phyloP scores from a whole-genome alignment of 2,888 invertebrate species.

The Mimas tiliae region DNA sequence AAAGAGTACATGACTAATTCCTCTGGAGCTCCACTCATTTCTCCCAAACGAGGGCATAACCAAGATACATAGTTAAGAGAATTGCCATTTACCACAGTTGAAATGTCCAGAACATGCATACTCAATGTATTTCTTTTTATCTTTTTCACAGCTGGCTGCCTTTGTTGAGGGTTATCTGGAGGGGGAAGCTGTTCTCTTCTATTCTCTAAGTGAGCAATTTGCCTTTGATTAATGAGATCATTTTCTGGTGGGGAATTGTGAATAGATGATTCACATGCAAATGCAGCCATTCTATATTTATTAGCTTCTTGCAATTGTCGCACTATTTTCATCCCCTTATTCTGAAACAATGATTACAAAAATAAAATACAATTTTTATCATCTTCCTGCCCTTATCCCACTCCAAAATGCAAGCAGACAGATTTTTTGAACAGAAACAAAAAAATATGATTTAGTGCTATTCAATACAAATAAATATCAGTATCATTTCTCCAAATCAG shows the following conservation, averaged over 20 bases:
- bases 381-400: neutral
- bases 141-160: constrained; percentile 83
- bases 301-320: constrained; percentile 79
- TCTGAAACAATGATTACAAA: constrained; percentile 57
- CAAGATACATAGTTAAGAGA: constrained; percentile 87
- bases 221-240: constrained; percentile 79
- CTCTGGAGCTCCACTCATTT: constrained; percentile 90
- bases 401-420: no score
- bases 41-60: constrained; percentile 88
- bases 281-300: constrained; percentile 82
- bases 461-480: no score
- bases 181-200: constrained; percentile 66
- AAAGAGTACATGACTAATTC: constrained; percentile 96
- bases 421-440: no score
- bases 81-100: constrained; percentile 87
- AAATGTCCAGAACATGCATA: constrained; percentile 94
- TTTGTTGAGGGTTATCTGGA: constrained; percentile 59
- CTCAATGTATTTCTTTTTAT: constrained; percentile 88
- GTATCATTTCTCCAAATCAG: no score
- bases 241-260: constrained; percentile 69
- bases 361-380: no score
- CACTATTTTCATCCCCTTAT: constrained; percentile 78
- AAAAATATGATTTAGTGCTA: no score
- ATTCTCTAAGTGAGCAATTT: constrained; percentile 75
- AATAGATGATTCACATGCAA: constrained; percentile 73